phyloP scores from a whole-genome alignment of 2,888 invertebrate genomes.

The Endotricha flammealis region DNA sequence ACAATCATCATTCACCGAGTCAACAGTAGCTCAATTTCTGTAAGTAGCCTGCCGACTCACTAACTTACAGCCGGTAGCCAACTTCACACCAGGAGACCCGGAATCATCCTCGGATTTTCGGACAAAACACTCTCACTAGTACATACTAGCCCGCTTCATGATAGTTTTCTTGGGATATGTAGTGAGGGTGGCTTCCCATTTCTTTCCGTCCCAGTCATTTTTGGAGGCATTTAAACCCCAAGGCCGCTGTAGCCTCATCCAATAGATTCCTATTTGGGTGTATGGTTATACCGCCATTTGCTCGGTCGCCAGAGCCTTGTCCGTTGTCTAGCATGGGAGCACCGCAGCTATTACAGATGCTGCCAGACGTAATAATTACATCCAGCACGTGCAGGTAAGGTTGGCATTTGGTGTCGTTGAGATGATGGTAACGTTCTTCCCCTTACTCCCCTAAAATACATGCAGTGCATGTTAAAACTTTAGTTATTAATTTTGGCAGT shows the following conservation, averaged over 20 bases:
- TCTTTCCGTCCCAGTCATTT: slow-evolving; percentile 8
- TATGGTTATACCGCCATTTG: no score
- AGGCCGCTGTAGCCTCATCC: background rate
- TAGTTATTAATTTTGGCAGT: no score
- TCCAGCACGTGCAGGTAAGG: no score
- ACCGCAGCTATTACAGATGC: no score
- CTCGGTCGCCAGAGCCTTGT: no score
- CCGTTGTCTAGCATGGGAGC: no score
- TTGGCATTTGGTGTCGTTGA: no score
- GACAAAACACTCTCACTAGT: background rate
- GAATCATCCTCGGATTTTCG: slow-evolving; percentile 7
- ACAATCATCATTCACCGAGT: background rate
- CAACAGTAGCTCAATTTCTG: slow-evolving; percentile 4
- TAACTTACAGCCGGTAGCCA: slow-evolving; percentile 7
- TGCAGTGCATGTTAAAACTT: no score
- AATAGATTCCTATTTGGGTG: no score
- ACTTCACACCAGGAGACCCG: slow-evolving; percentile 13
- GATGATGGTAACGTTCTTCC: no score
- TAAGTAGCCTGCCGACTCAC: slow-evolving; percentile 1
- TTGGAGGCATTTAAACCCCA: slow-evolving; percentile 5
- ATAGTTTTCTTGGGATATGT: slow-evolving; percentile 8
- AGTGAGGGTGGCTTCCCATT: slow-evolving; percentile 8
- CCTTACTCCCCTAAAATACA: slow-evolving; percentile 1
- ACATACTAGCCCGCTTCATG: background rate
- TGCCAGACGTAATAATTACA: no score